A percentile compares a stretch with the other conserved stretches of the same genome.
Conservation (phyloP, 1,140 invertebrate species). For the Drosophila quadrilineata region DNA sequence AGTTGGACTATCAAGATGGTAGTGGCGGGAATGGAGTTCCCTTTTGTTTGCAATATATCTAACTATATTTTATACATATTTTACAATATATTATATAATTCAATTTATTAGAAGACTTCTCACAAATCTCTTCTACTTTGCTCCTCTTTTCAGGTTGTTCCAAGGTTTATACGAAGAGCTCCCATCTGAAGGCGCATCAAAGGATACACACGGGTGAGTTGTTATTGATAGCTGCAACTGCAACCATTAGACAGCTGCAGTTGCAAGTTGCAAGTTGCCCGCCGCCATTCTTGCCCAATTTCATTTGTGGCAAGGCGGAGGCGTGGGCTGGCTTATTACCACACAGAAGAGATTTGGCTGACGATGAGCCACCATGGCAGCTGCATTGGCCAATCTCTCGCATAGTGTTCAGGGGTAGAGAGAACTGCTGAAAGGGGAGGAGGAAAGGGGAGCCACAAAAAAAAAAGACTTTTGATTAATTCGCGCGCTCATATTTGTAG, state of each 20-base stretch:
- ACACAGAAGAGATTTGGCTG: constrained; percentile 19
- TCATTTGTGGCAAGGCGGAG: constrained; percentile 13
- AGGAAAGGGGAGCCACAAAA: constrained; percentile 10
- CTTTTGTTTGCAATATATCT: background rate
- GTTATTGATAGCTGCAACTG: constrained; percentile 19
- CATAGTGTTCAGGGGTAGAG: background rate
- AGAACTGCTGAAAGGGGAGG: constrained; percentile 66
- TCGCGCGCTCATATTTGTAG: constrained; percentile 77
- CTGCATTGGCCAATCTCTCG: background rate
- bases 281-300: constrained; percentile 7
- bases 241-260: constrained; percentile 15
- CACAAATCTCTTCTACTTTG: background rate
- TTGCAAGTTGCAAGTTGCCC: constrained; percentile 29
- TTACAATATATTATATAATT: background rate
- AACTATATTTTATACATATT: constrained; percentile 28
- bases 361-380: constrained; percentile 36
- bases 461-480: constrained; percentile 72
- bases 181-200: constrained; percentile 98
- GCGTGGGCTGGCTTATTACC: constrained; percentile 43
- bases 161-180: constrained; percentile 99
- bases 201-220: constrained; percentile 97
- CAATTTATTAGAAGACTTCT: background rate
- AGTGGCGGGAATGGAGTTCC: no score
- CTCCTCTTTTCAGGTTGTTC: constrained; percentile 90
- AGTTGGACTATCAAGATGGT: background rate